Base-by-base conservation (phyloP, 2,797 vertebrate species). In the Chiroxiphia lanceolata region DNA sequence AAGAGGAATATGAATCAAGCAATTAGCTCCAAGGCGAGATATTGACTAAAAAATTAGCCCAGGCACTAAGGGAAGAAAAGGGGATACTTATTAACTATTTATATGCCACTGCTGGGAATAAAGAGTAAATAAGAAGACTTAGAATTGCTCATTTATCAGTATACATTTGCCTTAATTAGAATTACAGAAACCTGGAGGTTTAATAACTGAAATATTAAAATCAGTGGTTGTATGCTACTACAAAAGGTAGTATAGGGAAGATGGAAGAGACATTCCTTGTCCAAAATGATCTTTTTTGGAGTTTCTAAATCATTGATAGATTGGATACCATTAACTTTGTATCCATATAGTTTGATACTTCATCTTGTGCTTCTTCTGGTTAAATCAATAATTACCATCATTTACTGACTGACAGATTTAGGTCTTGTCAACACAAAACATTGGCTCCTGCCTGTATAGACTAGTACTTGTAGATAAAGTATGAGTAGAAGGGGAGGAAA, bases 1-100 rank as follows among this genome's bases (percentile, higher is more conserved):
- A 59, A 68, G 36, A 76, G 7, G 54, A 93, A 69, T 76, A 79
- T 34, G 44, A 80, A 91, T 63, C 5, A 3, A 83, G 26, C 44
- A 80, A 77, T 93, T 85, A 89, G 14, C 36, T 90, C 64, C 93
- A 51, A 80, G 2, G 1, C 1, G 4, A 82, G 38, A 34, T 87
- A 95, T 83, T 68, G 93, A 94, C 94, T 85, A 40, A 44, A 83
- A 93, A 96, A 96, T 91, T 89, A 96, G 48, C 44, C 40, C 70
- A 80, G 68, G 40, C 60, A 70, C 51, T 65, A 90, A 51, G 40
- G 31, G n/a, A 80, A 89, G 60, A 74, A 83, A 84, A 90, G 4
- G 15, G 29, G 83, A 74, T 59, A 34, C 16, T 77, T 90, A 77
- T 95, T 94, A 93, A 93, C 93, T 94, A 79, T 94, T 91, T 91